Evolutionary conservation across 2,888 invertebrate genomes (phyloP).

Genomic region (Linnaemya tessellans): DNA sequence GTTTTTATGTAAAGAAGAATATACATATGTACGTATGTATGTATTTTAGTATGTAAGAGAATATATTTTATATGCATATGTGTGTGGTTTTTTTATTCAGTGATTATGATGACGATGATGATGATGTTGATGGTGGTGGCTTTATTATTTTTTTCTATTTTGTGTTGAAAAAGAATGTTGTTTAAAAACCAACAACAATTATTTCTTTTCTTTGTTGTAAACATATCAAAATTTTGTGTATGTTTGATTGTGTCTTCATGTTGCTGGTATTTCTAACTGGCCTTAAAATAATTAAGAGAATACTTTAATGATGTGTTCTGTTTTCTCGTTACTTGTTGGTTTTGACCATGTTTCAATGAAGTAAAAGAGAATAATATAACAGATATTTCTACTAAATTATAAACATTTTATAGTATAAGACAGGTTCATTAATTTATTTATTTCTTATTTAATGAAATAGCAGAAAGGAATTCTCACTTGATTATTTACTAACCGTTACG

Average conservation of each 20-base stretch:
- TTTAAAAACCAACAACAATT: background rate
- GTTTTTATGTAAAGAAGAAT: constrained; percentile 5
- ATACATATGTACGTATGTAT: background rate
- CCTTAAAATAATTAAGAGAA: background rate
- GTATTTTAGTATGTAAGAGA: background rate
- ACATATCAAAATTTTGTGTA: background rate
- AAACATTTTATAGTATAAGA: constrained; percentile 1
- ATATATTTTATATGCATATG: background rate
- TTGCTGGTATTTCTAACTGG: background rate
- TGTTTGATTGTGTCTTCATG: background rate
- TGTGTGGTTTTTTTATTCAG: constrained; percentile 14
- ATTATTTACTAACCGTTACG: constrained; percentile 46
- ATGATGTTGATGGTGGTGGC: constrained; percentile 5
- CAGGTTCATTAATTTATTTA: constrained; percentile 7
- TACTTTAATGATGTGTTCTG: background rate
- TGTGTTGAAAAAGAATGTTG: constrained; percentile 33
- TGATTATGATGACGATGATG: background rate
- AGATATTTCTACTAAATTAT: too few relatives aligned
- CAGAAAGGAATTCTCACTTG: background rate
- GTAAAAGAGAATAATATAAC: background rate
- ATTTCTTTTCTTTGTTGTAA: background rate
- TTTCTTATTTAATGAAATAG: background rate
- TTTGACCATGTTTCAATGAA: background rate
- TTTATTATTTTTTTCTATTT: constrained; percentile 13
- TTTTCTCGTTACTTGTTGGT: background rate